Percentiles rank a stretch among this genome's conserved stretches.
Conservation (phyloP, 2,888 invertebrate species). For the Drosophila monieri region DNA sequence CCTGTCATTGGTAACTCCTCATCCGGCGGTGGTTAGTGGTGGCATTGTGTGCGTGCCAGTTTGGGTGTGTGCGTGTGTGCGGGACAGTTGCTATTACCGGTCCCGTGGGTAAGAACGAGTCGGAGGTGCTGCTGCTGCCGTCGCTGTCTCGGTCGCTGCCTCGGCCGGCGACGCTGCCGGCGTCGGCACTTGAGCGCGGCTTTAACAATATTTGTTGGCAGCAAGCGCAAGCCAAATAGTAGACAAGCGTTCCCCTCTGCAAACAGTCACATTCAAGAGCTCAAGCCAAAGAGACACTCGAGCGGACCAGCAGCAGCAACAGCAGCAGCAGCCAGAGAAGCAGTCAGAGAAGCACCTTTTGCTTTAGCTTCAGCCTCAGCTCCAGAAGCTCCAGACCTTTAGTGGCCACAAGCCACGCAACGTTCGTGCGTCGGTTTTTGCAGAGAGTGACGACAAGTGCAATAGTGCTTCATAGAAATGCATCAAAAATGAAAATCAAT, state of each 20-base stretch:
- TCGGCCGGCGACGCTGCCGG: conserved; percentile 43
- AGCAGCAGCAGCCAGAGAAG: conserved; percentile 38
- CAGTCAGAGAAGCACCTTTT: conserved; percentile 34
- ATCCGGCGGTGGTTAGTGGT: conserved; percentile 52
- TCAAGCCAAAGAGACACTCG: conserved; percentile 84
- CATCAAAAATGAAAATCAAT: conserved; percentile 57
- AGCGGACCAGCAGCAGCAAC: conserved; percentile 80
- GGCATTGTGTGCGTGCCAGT: conserved; percentile 10
- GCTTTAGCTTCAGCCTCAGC: conserved; percentile 40
- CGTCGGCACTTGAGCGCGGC: conserved; percentile 83
- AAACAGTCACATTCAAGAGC: conserved; percentile 85
- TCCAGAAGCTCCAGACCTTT: conserved; percentile 56
- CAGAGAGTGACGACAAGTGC: conserved; percentile 61
- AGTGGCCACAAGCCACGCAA: conserved; percentile 76
- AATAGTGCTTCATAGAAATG: conserved; percentile 56
- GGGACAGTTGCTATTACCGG: conserved; percentile 40
- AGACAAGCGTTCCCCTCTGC: conserved; percentile 85
- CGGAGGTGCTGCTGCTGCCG: conserved; percentile 32
- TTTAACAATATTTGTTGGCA: conserved; percentile 84
- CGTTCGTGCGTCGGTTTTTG: conserved; percentile 77
- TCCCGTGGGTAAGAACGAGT: conserved; percentile 62
- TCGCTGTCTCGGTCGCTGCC: conserved; percentile 40
- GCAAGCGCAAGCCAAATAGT: conserved; percentile 84
- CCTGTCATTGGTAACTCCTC: conserved; percentile 67
- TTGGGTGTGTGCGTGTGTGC: conserved; percentile 38